Base-by-base conservation (phyloP, 2,888 invertebrate genomes). In the Acanthosepion pharaonis region DNA sequence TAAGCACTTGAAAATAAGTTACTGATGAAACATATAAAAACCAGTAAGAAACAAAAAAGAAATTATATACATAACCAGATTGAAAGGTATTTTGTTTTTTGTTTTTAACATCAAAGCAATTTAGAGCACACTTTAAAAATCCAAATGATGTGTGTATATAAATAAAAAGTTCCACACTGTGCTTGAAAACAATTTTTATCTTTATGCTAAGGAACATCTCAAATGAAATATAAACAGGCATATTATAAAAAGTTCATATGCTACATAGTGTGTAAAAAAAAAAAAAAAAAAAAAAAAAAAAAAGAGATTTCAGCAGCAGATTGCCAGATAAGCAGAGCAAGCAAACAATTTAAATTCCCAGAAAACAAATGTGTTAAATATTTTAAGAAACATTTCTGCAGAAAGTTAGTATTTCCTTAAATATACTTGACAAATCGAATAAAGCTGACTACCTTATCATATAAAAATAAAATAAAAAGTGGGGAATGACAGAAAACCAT, bases 351-450 rank as follows among this genome's bases (percentile, higher is more conserved):
- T 23, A 64, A 64, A 64, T 64, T 25, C 94, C 25, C 94, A 48
- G 48, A 95, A 94, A 11, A 64, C 28, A 91, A 48, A 51, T 51
- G 64, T 64, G 23, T 64, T 23, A 64, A 64, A 64, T 64, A 64
- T 64, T 64, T 64, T 6, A 64, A 55, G 94, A 94, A 94, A 51
- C 49, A 64, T 28, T 49, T 59, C n/a, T 64, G 64, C 23, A 8
- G 64, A 94, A 48, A 49, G 48, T 28, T 42, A 92, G 25, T 91
- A 42, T 28, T 53, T 42, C 51, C 49, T 20, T n/a, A 49, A 95
- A 25, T 42, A n/a, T 92, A 49, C 92, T 51, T n/a, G n/a, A 92
- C 49, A 51, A n/a, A 92, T 92, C 48, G n/a, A 91, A 42, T 91
- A 91, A 92, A 92, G 23, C 92, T 20, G 92, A 48, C 92, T 92